Percentiles rank a stretch among this genome's conserved stretches.
phyloP scores from a whole-genome alignment of 1,140 invertebrate species.

The Campodea augens region DNA sequence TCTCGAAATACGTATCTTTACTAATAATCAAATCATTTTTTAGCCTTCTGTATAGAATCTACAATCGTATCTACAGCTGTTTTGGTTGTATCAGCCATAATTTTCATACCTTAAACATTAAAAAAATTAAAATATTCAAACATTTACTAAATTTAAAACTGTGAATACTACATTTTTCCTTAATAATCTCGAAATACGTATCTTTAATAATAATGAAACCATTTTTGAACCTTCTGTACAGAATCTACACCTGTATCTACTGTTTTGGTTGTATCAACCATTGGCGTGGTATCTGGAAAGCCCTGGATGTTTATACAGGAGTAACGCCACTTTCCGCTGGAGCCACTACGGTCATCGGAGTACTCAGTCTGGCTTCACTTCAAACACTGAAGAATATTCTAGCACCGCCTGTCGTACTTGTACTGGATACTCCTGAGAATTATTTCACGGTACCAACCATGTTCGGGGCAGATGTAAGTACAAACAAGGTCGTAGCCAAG shows the following conservation, averaged over 20 bases:
- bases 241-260: slow-evolving; percentile 51
- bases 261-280: slow-evolving; percentile 61
- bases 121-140: too few relatives aligned
- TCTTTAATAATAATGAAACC: too few relatives aligned
- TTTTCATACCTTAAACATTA: too few relatives aligned
- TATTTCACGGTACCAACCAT: slow-evolving; percentile 68
- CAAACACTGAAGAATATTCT: slow-evolving; percentile 52
- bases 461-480: slow-evolving; percentile 49
- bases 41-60: too few relatives aligned
- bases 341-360: slow-evolving; percentile 34
- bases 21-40: too few relatives aligned
- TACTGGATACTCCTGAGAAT: slow-evolving; percentile 44
- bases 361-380: slow-evolving; percentile 40
- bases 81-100: too few relatives aligned
- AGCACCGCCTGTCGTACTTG: slow-evolving; percentile 57
- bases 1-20: too few relatives aligned
- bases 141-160: too few relatives aligned
- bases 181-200: too few relatives aligned
- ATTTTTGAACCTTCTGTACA: slow-evolving; percentile 42
- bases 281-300: slow-evolving; percentile 60
- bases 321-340: slow-evolving; percentile 32
- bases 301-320: slow-evolving; percentile 48
- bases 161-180: too few relatives aligned
- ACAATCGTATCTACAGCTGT: too few relatives aligned
- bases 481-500: too few relatives aligned